phyloP scores from a whole-genome alignment of 2,113 vertebrate genomes.

The Trematomus loennbergii region DNA sequence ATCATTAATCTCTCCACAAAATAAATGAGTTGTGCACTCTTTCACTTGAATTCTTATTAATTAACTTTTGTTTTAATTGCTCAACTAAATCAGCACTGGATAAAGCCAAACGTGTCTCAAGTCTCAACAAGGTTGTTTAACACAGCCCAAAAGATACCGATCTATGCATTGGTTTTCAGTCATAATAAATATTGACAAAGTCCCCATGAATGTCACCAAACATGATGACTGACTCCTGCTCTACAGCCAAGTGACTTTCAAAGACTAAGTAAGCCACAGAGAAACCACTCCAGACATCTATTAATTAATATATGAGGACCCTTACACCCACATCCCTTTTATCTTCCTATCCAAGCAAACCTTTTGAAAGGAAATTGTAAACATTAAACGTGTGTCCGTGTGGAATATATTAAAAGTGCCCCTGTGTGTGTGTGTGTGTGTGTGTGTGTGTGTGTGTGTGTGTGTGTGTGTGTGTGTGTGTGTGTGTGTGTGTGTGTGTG shows the following conservation, averaged over 20 bases:
- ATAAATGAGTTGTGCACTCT: not conserved
- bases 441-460: no score
- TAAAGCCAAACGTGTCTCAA: not conserved
- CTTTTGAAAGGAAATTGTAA: slow-evolving; percentile 22
- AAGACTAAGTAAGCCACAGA: not conserved
- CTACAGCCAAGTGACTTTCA: not conserved
- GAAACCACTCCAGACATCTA: not conserved
- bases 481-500: no score
- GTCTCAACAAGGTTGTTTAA: not conserved
- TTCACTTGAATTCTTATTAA: not conserved
- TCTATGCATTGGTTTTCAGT: not conserved
- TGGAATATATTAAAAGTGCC: slow-evolving; percentile 19
- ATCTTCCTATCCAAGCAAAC: slow-evolving; percentile 5
- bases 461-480: no score
- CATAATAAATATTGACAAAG: no score
- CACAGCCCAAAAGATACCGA: not conserved
- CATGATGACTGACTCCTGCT: no score
- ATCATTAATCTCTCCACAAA: not conserved
- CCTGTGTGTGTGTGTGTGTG: not conserved
- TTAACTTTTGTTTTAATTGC: not conserved
- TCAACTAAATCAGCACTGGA: not conserved
- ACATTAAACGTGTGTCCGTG: slow-evolving; percentile 17
- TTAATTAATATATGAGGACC: not conserved
- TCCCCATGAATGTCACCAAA: no score
- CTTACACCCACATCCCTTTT: slow-evolving; percentile 3